phyloP scores from a whole-genome alignment of 1,140 invertebrate genomes.

The Nebria ingens region DNA sequence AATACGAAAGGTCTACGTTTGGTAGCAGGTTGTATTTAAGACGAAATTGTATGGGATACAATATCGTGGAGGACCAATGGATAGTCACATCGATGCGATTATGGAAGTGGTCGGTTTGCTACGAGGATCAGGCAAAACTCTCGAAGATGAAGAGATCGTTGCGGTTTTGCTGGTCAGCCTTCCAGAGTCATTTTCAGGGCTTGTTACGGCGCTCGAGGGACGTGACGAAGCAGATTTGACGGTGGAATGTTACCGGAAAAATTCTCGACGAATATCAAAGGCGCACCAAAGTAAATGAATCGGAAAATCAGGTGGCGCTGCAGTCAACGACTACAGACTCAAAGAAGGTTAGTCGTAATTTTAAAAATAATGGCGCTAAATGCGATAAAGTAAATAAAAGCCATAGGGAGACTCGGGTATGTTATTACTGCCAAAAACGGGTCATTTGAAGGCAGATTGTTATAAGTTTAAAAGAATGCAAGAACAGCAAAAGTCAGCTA shows the following conservation, averaged over 20 bases:
- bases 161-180: slow-evolving; percentile 20
- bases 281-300: neutral
- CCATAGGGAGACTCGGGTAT: neutral
- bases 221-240: slow-evolving; percentile 22
- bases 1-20: slow-evolving; percentile 19
- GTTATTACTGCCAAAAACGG: neutral
- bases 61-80: neutral
- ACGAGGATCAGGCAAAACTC: slow-evolving; percentile 16
- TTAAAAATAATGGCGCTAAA: neutral
- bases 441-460: neutral
- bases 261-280: slow-evolving; percentile 5
- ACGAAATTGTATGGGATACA: slow-evolving; percentile 17
- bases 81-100: slow-evolving; percentile 18
- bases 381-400: neutral
- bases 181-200: slow-evolving; percentile 19
- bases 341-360: neutral
- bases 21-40: slow-evolving; percentile 19
- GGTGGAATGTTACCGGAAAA: slow-evolving; percentile 15
- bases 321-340: neutral
- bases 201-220: slow-evolving; percentile 21
- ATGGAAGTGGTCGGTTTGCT: slow-evolving; percentile 20
- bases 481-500: neutral
- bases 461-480: neutral
- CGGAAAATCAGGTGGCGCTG: neutral
- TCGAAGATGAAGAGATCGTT: slow-evolving; percentile 22